Evolutionary conservation across 2,113 vertebrate genomes (phyloP).

Genomic region (Catagonus wagneri): DNA sequence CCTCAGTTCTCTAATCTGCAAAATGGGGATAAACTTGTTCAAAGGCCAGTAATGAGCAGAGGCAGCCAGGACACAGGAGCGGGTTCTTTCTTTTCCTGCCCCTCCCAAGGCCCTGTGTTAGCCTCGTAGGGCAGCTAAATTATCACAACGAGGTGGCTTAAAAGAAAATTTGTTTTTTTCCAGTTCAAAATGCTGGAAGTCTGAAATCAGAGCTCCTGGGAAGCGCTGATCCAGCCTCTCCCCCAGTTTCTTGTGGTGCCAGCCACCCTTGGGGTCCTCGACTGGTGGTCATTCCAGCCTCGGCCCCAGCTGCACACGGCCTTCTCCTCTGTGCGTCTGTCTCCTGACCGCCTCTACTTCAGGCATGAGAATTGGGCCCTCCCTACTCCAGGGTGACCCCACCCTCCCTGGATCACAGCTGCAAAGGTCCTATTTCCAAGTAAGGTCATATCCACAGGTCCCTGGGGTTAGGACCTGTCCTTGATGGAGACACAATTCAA

Average conservation of each 20-base stretch:
- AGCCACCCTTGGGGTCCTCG: fast-evolving
- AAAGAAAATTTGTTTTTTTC: neutral
- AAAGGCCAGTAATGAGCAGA: neutral
- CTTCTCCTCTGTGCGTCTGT: neutral
- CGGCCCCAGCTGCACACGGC: fast-evolving
- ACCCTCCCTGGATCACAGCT: neutral
- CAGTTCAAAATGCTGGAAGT: too few species aligned
- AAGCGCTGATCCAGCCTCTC: neutral
- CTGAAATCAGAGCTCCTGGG: neutral
- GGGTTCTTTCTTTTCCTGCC: neutral
- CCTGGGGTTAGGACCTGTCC: too few species aligned
- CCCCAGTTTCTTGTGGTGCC: neutral
- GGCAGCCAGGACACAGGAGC: neutral
- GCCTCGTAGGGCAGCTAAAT: neutral
- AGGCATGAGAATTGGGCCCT: neutral
- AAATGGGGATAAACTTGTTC: neutral
- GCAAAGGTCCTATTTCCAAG: neutral
- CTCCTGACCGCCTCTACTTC: neutral
- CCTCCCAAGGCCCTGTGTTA: neutral
- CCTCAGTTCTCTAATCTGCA: neutral
- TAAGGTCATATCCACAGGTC: neutral
- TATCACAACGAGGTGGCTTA: neutral
- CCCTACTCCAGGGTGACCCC: neutral
- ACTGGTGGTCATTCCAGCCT: neutral
- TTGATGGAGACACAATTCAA: neutral